Percentiles rank a stretch among this genome's conserved stretches.
These are phyloP conservation scores for Pseudomyrmex pallidus DNA, from an alignment of 1,140 invertebrate species.

Conservation along the genomic window DNA sequence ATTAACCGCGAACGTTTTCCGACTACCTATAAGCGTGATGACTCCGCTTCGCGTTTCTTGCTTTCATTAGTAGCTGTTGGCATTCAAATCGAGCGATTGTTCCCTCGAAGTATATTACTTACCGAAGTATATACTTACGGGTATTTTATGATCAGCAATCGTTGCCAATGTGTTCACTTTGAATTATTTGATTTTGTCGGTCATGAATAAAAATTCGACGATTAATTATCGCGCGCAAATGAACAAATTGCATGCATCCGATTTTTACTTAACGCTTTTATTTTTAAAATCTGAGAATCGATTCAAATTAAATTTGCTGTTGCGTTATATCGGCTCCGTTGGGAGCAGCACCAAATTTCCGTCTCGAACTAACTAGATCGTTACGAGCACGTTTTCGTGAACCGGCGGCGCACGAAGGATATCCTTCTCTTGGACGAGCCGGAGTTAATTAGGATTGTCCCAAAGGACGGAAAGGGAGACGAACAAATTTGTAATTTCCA, in stretches of 20 bases:
- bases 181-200: background rate
- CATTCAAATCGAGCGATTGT: constrained; percentile 25
- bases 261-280: constrained; percentile 2
- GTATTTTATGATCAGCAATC: constrained; percentile 9
- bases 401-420: constrained; percentile 36
- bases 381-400: constrained; percentile 49
- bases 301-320: constrained; percentile 28
- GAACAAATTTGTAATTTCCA: constrained; percentile 58
- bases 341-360: constrained; percentile 36
- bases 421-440: constrained; percentile 19
- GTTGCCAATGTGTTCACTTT: background rate
- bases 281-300: background rate
- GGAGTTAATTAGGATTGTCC: constrained; percentile 59
- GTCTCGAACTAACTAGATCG: constrained; percentile 52
- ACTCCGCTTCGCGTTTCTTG: constrained; percentile 33
- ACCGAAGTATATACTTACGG: background rate
- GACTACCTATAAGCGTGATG: constrained; percentile 3
- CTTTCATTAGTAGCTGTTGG: constrained; percentile 7
- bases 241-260: background rate
- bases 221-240: background rate
- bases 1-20: constrained; percentile 35
- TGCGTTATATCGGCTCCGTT: constrained; percentile 7
- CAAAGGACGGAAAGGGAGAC: constrained; percentile 38
- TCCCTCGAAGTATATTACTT: background rate
- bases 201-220: background rate